Percentiles rank a stretch among this genome's conserved stretches.
These are phyloP conservation scores for Forbesichthys agassizii DNA, from an alignment of 2,113 vertebrate genomes.

Conservation along the genomic window DNA sequence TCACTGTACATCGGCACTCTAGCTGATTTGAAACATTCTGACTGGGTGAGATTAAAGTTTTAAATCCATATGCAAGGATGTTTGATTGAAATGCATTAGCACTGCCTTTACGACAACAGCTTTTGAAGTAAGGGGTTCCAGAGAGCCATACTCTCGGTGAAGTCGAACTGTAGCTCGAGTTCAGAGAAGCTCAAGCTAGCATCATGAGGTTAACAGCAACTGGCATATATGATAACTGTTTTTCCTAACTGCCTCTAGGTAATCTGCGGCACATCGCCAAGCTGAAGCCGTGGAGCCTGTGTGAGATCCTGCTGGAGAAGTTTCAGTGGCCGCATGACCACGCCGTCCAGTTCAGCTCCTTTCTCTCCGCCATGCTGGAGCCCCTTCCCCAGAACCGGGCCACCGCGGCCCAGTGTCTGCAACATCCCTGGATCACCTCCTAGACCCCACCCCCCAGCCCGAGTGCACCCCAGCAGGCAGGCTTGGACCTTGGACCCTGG, in stretches of 20 bases:
- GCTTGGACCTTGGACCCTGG: slow-evolving; percentile 2
- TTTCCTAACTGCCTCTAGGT: slow-evolving; percentile 67
- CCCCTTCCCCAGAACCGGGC: slow-evolving; percentile 89
- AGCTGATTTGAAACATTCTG: too few relatives aligned
- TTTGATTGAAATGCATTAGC: too few relatives aligned
- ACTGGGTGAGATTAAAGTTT: too few relatives aligned
- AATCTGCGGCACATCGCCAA: slow-evolving; percentile 91
- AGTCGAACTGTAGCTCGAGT: too few relatives aligned
- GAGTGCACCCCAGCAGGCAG: not conserved
- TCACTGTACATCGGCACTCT: too few relatives aligned
- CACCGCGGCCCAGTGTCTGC: slow-evolving; percentile 90
- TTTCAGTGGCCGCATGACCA: slow-evolving; percentile 91
- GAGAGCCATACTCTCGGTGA: too few relatives aligned
- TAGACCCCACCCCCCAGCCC: slow-evolving; percentile 58
- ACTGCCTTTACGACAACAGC: too few relatives aligned
- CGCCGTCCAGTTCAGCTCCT: slow-evolving; percentile 89
- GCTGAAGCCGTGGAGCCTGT: slow-evolving; percentile 93
- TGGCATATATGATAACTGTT: not conserved
- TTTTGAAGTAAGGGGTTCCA: too few relatives aligned
- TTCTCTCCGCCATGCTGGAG: slow-evolving; percentile 93
- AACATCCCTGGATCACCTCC: slow-evolving; percentile 89
- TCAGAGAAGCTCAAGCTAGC: not conserved
- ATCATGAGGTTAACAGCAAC: not conserved
- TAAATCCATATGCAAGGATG: too few relatives aligned
- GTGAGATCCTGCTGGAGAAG: slow-evolving; percentile 93